Conservation (phyloP, 2,888 invertebrate species). For the Pyrrhosoma nymphula region DNA sequence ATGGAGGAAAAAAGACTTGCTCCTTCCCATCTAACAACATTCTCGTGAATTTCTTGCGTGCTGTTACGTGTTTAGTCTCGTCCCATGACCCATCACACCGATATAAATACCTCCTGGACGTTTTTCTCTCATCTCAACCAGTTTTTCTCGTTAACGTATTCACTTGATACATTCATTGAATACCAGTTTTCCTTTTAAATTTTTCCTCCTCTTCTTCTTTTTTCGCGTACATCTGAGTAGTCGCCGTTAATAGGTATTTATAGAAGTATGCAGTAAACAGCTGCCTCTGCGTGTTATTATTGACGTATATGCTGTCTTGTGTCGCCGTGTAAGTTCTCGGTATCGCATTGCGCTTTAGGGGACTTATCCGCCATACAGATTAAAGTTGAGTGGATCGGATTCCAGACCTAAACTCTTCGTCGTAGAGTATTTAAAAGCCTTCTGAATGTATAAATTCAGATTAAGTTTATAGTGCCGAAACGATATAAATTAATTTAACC, state of each 20-base stretch:
- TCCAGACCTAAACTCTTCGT: too few relatives aligned
- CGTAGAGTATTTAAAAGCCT: too few relatives aligned
- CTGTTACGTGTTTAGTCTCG: constrained; percentile 9
- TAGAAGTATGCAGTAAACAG: background rate
- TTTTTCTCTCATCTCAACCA: constrained; percentile 9
- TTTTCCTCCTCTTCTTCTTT: background rate
- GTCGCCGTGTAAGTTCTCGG: background rate
- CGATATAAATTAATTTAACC: too few relatives aligned
- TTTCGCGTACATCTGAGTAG: background rate
- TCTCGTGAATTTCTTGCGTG: background rate
- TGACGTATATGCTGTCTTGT: background rate
- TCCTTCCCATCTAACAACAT: constrained; percentile 1
- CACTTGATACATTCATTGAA: background rate
- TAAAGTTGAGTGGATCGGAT: background rate
- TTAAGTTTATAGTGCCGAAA: too few relatives aligned
- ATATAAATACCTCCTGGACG: constrained; percentile 23
- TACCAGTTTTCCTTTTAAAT: constrained; percentile 16
- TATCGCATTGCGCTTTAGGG: background rate
- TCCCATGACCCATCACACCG: constrained; percentile 30
- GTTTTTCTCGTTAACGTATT: constrained; percentile 32
- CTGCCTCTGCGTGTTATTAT: background rate
- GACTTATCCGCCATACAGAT: background rate
- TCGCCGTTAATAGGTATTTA: background rate
- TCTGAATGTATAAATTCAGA: too few relatives aligned
- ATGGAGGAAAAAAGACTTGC: background rate